Conservation (phyloP, 2,797 vertebrate species). For the Lemur catta region DNA sequence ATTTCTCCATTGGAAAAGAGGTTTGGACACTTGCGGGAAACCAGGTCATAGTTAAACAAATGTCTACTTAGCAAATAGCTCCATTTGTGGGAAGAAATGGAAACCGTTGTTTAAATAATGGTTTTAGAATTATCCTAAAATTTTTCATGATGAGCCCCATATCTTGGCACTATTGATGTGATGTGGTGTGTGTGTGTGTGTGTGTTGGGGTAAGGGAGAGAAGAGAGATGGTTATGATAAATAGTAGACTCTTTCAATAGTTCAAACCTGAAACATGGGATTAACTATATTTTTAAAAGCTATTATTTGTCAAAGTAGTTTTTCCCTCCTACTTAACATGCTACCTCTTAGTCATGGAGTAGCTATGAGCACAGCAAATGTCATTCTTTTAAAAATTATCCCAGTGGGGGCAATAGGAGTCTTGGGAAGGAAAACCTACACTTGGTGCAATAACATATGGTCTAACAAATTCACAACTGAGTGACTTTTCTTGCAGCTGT, state of each 20-base stretch:
- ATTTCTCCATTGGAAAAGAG: slow-evolving; percentile 15
- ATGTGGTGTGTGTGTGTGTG: neutral
- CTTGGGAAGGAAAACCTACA: slow-evolving; percentile 70
- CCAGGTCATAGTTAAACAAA: neutral
- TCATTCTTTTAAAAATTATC: slow-evolving; percentile 56
- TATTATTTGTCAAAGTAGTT: slow-evolving; percentile 68
- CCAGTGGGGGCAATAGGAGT: slow-evolving; percentile 67
- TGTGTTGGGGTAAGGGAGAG: neutral
- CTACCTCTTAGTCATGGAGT: slow-evolving; percentile 6
- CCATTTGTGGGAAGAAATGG: neutral
- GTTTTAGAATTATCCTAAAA: slow-evolving; percentile 46
- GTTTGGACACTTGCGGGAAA: neutral
- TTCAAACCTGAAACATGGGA: slow-evolving; percentile 70
- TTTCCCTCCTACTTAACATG: neutral
- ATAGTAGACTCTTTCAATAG: slow-evolving; percentile 72
- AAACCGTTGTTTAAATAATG: neutral
- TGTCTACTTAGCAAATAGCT: neutral
- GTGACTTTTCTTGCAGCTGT: slow-evolving; percentile 80
- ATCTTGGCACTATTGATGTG: neutral
- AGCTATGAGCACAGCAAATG: slow-evolving; percentile 17
- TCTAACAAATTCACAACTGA: slow-evolving; percentile 79
- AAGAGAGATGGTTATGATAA: slow-evolving; percentile 62
- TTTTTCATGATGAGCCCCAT: neutral
- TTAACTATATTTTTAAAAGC: slow-evolving; percentile 82
- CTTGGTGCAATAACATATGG: slow-evolving; percentile 73